These are phyloP conservation scores for Orthosia incerta DNA, from an alignment of 2,888 invertebrate species.

Conservation along the genomic window DNA sequence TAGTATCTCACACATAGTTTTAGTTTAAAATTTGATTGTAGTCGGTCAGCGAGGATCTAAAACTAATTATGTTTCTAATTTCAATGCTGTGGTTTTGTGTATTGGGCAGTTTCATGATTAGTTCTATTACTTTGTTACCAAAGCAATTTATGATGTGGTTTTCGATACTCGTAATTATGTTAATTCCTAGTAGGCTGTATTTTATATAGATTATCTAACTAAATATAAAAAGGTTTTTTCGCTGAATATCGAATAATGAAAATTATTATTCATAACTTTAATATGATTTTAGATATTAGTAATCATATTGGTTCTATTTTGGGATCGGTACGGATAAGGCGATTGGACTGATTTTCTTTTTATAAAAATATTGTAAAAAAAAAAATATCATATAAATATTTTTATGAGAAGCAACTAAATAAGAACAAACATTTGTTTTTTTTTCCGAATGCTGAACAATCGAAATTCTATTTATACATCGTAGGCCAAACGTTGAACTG, in stretches of 20 bases:
- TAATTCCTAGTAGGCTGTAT: slow-evolving; percentile 2
- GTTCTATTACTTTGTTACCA: slow-evolving; percentile 19
- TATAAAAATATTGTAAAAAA: no score
- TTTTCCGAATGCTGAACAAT: no score
- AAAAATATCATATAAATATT: no score
- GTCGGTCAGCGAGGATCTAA: slow-evolving; percentile 24
- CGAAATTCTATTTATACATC: no score
- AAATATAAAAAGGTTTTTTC: no score
- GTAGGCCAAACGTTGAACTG: no score
- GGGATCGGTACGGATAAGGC: no score
- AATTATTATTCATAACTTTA: neutral
- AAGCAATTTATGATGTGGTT: slow-evolving; percentile 31
- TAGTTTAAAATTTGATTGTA: slow-evolving; percentile 12
- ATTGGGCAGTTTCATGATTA: slow-evolving; percentile 41
- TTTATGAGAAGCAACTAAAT: no score
- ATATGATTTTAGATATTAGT: neutral
- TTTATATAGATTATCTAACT: neutral
- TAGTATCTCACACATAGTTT: neutral
- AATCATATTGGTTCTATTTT: no score
- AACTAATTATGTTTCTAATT: slow-evolving; percentile 47
- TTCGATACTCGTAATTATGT: neutral
- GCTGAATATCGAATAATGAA: neutral
- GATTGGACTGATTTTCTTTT: no score
- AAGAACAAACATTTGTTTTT: no score
- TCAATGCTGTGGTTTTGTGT: slow-evolving; percentile 32